Evolutionary conservation across 2,113 vertebrate species (phyloP), one percentile per base, ranked within the genome.

Genomic region (Corythornis madagascariensis): DNA sequence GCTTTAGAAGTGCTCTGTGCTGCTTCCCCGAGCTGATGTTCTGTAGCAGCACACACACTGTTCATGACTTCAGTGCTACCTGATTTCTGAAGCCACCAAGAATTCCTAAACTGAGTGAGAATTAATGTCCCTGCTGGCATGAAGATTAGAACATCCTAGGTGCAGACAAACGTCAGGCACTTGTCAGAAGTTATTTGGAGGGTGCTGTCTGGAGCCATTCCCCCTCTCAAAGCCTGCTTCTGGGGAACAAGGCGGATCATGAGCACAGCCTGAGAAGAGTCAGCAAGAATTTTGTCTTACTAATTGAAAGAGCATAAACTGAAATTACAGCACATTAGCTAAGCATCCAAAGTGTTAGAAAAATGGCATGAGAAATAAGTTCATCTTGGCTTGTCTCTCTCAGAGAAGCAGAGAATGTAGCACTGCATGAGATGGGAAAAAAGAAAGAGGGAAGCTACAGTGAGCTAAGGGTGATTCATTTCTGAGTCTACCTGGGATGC

Each of bases 231-330:
- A 96, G 61, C 69, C 86, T 84, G 43, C 38, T 94, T 65, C 77
- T 42, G 31, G 73, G 69, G 71, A 94, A 92, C 72, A 65, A 72
- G 88, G 81, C 40, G 40, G 80, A 83, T 94, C 94, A 96, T 70
- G 81, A 96, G 81, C 77, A 63, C 55, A 52, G 89, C 86, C 81
- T 25, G 53, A 66, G 94, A 92, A 79, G 63, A 93, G 66, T 35
- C 91, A 71, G 74, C n/a, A 74, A 71, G 57, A 61, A 91, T 90
- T 93, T 96, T 94, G 88, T 93, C 93, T 91, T 86, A 76, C 89
- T 93, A 95, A 96, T 93, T 96, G 92, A 94, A 96, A 86, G 83
- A 93, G 73, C 81, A 92, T 57, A 89, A 94, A 82, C 71, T 88
- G 83, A 95, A 94, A 93, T 96, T 88, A 83, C 55, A 86, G 78